Percentiles rank a stretch among this genome's conserved stretches.
Conservation (phyloP, 1,140 invertebrate genomes). For the Cydia splendana region DNA sequence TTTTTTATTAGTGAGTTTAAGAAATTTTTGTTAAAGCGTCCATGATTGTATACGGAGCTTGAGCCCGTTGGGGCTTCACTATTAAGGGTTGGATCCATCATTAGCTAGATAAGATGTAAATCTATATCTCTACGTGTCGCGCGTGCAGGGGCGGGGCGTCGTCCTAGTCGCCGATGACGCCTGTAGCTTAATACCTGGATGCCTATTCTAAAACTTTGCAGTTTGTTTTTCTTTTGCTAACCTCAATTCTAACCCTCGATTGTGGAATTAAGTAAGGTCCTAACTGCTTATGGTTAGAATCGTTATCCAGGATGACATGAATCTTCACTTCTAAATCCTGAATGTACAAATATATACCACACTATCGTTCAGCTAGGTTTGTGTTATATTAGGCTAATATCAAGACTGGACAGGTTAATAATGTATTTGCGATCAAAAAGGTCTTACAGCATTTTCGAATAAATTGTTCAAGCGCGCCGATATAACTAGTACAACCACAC, state of each 20-base stretch:
- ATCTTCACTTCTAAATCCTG: conserved; percentile 68
- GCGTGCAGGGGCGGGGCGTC: neutral
- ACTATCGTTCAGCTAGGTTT: conserved; percentile 61
- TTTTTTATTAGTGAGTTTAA: conserved; percentile 61
- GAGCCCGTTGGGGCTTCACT: neutral
- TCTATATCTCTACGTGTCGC: neutral
- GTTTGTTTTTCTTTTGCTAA: neutral
- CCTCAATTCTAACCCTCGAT: neutral
- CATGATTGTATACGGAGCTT: conserved; percentile 41
- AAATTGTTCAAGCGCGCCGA: neutral
- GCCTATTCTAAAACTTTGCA: neutral
- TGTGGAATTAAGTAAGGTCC: neutral
- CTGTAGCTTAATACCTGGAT: neutral
- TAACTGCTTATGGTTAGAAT: neutral
- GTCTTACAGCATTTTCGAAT: neutral
- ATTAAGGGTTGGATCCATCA: conserved; percentile 2
- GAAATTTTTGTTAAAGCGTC: conserved; percentile 50
- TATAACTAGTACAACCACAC: neutral
- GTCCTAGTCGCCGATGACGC: neutral
- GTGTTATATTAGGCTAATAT: conserved; percentile 58
- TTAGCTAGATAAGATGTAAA: neutral
- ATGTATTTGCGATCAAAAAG: neutral
- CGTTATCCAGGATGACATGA: conserved; percentile 25
- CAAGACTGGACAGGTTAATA: conserved; percentile 69
- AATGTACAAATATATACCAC: conserved; percentile 69